Conservation (phyloP, 2,888 invertebrate species). For the Hartigia nigra region DNA sequence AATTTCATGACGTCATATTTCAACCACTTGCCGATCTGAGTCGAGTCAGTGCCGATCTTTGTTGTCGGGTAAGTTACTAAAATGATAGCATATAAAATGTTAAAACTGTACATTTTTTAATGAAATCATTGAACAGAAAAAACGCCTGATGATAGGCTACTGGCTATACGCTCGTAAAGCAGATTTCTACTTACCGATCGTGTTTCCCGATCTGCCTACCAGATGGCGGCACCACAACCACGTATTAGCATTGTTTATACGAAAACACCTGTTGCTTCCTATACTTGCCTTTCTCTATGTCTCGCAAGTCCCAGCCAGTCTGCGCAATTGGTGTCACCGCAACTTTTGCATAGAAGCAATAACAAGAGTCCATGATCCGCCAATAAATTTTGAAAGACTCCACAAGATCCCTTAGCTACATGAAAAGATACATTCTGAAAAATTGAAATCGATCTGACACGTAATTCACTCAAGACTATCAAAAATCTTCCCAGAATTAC, state of each 20-base stretch:
- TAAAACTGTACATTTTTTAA: not conserved
- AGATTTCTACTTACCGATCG: constrained; percentile 16
- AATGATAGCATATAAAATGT: not conserved
- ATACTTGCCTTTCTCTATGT: constrained; percentile 24
- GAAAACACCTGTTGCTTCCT: constrained; percentile 36
- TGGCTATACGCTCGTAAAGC: not conserved
- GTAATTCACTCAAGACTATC: not conserved
- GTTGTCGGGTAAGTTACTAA: constrained; percentile 54
- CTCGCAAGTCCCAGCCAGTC: constrained; percentile 28
- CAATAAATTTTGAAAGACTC: not conserved
- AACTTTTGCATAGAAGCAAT: not conserved
- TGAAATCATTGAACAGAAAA: constrained; percentile 6
- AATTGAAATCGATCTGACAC: not conserved
- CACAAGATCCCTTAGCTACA: not conserved
- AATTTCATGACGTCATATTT: constrained; percentile 61
- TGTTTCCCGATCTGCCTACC: not conserved
- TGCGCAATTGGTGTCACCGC: not conserved
- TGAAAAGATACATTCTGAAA: not conserved
- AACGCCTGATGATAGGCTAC: constrained; percentile 9
- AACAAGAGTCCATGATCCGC: not conserved
- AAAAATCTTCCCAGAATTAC: not conserved
- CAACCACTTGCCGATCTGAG: constrained; percentile 58
- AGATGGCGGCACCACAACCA: constrained; percentile 44
- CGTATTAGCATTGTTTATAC: constrained; percentile 9
- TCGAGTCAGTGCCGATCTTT: constrained; percentile 51